Conservation (phyloP, 2,888 invertebrate species). For the Drosophila nr. medialis region DNA sequence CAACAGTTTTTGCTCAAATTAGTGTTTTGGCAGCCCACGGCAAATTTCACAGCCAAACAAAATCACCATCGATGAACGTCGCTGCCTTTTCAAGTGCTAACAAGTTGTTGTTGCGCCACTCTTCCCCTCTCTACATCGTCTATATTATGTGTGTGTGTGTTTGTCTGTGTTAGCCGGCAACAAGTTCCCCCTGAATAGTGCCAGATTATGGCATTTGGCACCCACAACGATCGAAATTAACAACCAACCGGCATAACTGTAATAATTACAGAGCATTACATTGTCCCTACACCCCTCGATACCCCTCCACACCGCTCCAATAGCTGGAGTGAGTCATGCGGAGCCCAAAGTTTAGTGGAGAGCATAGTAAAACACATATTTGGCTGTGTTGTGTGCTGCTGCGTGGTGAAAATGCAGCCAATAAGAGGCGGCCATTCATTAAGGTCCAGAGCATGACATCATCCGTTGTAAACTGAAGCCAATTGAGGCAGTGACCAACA, state of each 20-base stretch:
- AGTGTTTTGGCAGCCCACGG: conserved; percentile 65
- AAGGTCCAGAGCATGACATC: conserved; percentile 63
- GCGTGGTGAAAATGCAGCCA: conserved; percentile 21
- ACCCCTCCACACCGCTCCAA: not conserved
- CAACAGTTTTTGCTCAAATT: conserved; percentile 22
- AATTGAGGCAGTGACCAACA: conserved; percentile 4
- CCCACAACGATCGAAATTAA: conserved; percentile 58
- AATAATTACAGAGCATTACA: conserved; percentile 68
- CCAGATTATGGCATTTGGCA: conserved; percentile 61
- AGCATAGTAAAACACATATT: conserved; percentile 21
- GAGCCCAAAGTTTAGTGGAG: conserved; percentile 22
- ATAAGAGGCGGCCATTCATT: conserved; percentile 53
- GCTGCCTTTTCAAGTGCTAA: conserved; percentile 68
- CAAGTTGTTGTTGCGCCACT: conserved; percentile 45
- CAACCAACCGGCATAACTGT: conserved; percentile 68
- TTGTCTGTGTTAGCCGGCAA: conserved; percentile 26
- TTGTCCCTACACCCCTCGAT: not conserved
- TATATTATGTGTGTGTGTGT: conserved; percentile 1
- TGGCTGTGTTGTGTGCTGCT: conserved; percentile 23
- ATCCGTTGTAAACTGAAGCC: conserved; percentile 30
- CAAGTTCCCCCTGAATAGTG: conserved; percentile 30
- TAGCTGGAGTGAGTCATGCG: conserved; percentile 45
- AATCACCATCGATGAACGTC: conserved; percentile 32
- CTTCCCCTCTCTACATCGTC: not conserved
- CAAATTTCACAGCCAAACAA: conserved; percentile 63